phyloP scores from a whole-genome alignment of 1,140 invertebrate species.

The Eumaeus atala region DNA sequence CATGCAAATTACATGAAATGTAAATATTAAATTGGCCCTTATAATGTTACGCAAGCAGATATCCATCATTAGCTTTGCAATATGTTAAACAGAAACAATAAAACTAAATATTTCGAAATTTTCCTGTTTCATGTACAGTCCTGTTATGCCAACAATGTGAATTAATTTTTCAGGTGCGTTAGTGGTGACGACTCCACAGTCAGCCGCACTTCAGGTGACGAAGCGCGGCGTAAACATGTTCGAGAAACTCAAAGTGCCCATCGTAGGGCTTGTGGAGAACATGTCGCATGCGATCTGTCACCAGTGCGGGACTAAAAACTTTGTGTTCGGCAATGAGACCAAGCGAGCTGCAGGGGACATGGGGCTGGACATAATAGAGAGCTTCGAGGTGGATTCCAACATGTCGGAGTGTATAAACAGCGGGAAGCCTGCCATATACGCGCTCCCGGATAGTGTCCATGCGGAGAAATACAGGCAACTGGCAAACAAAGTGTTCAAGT shows the following conservation, averaged over 20 bases:
- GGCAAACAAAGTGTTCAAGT: constrained; percentile 72
- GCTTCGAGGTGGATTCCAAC: constrained; percentile 82
- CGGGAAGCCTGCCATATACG: constrained; percentile 86
- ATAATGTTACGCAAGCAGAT: too few species aligned
- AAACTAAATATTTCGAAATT: too few species aligned
- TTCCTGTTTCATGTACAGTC: too few species aligned
- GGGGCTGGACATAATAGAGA: constrained; percentile 77
- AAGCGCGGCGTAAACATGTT: constrained; percentile 87
- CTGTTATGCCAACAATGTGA: neutral
- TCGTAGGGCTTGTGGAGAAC: constrained; percentile 89
- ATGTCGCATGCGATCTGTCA: constrained; percentile 86
- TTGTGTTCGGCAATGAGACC: constrained; percentile 77
- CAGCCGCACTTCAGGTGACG: constrained; percentile 86
- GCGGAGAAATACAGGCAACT: constrained; percentile 76
- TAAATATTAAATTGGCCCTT: too few species aligned
- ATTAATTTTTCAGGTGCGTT: constrained; percentile 77
- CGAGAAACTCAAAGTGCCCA: constrained; percentile 84
- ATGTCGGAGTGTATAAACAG: constrained; percentile 83
- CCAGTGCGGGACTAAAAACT: constrained; percentile 79
- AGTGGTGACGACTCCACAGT: constrained; percentile 90
- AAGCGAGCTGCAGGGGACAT: constrained; percentile 73
- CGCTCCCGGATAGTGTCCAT: constrained; percentile 77
- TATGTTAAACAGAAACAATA: too few species aligned
- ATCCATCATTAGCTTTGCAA: too few species aligned
- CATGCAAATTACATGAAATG: too few species aligned